phyloP scores from a whole-genome alignment of 2,797 vertebrate genomes.

The Agapornis canus region DNA sequence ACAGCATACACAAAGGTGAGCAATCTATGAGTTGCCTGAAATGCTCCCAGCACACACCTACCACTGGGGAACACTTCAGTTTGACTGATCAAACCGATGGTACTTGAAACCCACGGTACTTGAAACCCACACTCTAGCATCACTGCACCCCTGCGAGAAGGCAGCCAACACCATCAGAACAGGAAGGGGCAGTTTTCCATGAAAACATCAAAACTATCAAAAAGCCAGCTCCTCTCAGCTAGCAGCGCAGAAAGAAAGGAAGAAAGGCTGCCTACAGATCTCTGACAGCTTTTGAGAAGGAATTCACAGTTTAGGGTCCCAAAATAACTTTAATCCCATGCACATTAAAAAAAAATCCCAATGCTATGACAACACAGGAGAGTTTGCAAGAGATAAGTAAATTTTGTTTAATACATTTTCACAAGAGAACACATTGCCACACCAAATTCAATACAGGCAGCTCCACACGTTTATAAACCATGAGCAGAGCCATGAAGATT shows the following conservation, averaged over 20 bases:
- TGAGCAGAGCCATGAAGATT: background rate
- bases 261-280: background rate
- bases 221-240: background rate
- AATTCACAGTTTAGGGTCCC: slow-evolving; percentile 17
- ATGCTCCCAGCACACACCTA: background rate
- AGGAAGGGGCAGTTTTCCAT: background rate
- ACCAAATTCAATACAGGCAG: background rate
- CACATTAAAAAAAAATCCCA: background rate
- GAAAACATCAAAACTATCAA: background rate
- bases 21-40: background rate
- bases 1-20: background rate
- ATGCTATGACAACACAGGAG: background rate
- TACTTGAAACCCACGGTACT: background rate
- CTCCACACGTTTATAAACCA: slow-evolving; percentile 22
- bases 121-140: background rate
- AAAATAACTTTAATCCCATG: slow-evolving; percentile 35
- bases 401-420: background rate
- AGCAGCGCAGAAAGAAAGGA: background rate
- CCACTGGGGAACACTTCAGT: background rate
- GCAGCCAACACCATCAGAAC: background rate
- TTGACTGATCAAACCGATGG: background rate
- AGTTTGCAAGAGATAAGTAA: slow-evolving; percentile 3
- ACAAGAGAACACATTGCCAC: background rate
- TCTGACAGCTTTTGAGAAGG: background rate
- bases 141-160: background rate